phyloP scores from a whole-genome alignment of 2,113 vertebrate species.

The Osmerus mordax region DNA sequence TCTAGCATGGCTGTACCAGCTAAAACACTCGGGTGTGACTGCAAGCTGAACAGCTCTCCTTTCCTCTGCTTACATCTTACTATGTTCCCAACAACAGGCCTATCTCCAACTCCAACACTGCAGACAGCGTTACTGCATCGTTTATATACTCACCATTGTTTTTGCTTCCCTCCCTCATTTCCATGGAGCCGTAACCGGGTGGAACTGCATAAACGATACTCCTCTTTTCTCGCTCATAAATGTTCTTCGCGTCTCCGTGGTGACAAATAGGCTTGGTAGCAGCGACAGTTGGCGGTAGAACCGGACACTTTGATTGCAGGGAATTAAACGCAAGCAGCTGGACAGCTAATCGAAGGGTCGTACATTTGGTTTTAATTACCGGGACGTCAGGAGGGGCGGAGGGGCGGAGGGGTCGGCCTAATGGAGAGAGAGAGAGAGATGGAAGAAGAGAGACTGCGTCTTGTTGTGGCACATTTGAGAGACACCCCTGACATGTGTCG shows the following conservation, averaged over 20 bases:
- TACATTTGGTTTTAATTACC: constrained; percentile 66
- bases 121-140: constrained; percentile 13
- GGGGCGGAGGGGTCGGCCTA: constrained; percentile 29
- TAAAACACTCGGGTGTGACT: no score
- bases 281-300: constrained; percentile 50
- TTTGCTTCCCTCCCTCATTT: neutral
- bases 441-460: constrained; percentile 32
- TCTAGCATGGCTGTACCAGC: no score
- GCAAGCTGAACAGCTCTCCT: no score
- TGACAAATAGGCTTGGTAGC: constrained; percentile 61
- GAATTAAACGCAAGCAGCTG: constrained; percentile 63
- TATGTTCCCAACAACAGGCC: constrained; percentile 27
- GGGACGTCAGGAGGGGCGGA: constrained; percentile 54
- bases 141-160: neutral
- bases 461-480: neutral
- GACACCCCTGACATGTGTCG: constrained; percentile 38
- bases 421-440: constrained; percentile 32
- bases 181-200: neutral
- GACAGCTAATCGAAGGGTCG: constrained; percentile 39
- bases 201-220: constrained; percentile 36
- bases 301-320: constrained; percentile 55
- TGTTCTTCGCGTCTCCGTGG: constrained; percentile 48
- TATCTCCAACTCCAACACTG: constrained; percentile 23
- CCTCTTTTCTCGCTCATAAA: constrained; percentile 31
- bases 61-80: constrained; percentile 31